Evolutionary conservation across 2,797 vertebrate genomes (phyloP).

Genomic region (Carcharodon carcharias): DNA sequence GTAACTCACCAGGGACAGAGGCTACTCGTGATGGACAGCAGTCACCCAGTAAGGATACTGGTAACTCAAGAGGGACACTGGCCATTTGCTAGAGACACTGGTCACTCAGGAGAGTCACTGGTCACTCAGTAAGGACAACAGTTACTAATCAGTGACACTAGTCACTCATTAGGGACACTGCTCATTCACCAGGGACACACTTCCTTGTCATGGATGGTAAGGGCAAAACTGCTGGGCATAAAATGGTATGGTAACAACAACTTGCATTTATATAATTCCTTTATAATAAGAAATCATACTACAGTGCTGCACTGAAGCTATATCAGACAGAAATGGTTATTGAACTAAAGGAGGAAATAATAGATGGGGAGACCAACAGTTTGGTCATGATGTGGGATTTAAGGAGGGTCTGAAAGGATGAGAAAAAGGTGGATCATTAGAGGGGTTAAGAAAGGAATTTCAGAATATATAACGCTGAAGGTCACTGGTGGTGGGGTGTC

Average conservation of each 20-base stretch:
- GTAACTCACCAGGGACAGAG: neutral
- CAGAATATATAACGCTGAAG: neutral
- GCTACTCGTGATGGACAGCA: neutral
- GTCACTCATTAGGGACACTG: no score
- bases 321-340: neutral
- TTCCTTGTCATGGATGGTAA: neutral
- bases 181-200: neutral
- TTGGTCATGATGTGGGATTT: neutral
- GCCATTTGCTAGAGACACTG: neutral
- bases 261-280: neutral
- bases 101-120: neutral
- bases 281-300: neutral
- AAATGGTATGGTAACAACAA: neutral
- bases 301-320: neutral
- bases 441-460: neutral
- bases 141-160: neutral
- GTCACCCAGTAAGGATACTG: neutral
- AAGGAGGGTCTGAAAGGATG: neutral
- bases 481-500: neutral
- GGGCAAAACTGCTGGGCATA: neutral
- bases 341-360: neutral
- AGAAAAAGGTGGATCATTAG: neutral
- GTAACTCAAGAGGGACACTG: neutral
- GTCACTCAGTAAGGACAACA: neutral
- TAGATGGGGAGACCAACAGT: neutral